These are phyloP conservation scores for Gila robusta DNA, from an alignment of 2,797 vertebrate genomes.

Conservation along the genomic window DNA sequence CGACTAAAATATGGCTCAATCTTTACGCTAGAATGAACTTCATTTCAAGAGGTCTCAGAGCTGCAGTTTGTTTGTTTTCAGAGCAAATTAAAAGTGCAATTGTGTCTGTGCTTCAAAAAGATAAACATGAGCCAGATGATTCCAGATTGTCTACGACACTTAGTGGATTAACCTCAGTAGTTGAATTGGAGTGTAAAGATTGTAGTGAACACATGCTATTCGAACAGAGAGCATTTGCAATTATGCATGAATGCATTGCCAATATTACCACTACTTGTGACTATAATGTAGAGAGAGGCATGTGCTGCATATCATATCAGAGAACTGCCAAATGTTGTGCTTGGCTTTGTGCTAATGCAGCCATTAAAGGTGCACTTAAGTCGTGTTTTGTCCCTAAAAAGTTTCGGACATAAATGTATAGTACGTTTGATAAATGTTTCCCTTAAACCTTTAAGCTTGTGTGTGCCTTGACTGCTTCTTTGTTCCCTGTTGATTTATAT, in stretches of 20 bases:
- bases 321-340: slow-evolving; percentile 31
- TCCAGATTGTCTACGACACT: slow-evolving; percentile 10
- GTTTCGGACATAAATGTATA: not conserved
- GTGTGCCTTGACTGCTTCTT: slow-evolving; percentile 17
- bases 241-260: not conserved
- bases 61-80: slow-evolving; percentile 50
- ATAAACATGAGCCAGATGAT: not conserved
- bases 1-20: slow-evolving; percentile 58
- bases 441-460: slow-evolving; percentile 3
- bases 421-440: not conserved
- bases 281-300: not conserved
- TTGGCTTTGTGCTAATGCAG: slow-evolving; percentile 32
- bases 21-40: slow-evolving; percentile 60
- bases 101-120: slow-evolving; percentile 25
- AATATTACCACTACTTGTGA: not conserved
- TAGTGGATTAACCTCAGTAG: not conserved
- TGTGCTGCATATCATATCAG: not conserved
- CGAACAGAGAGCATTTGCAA: not conserved
- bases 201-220: not conserved
- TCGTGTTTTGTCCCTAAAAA: not conserved
- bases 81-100: slow-evolving; percentile 52
- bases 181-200: not conserved
- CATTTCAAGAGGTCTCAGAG: slow-evolving; percentile 71
- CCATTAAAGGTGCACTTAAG: slow-evolving; percentile 10
- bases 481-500: slow-evolving; percentile 41